Evolutionary conservation across 2,888 invertebrate species (phyloP).

Genomic region (Alloscopus bannaensis): DNA sequence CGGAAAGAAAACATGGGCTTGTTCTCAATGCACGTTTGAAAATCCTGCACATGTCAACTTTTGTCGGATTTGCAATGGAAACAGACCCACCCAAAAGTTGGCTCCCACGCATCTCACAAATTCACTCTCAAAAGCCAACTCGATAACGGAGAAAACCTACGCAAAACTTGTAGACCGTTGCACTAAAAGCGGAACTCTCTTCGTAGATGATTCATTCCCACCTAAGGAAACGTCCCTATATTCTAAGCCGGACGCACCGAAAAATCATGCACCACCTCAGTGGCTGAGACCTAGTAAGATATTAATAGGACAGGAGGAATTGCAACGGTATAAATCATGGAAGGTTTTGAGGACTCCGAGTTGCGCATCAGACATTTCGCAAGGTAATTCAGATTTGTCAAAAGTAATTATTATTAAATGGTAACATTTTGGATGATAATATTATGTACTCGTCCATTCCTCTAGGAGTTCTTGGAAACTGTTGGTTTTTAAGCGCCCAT

Average conservation of each 20-base stretch:
- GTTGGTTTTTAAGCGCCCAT: slow-evolving; percentile 97
- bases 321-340: slow-evolving; percentile 81
- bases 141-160: too few species aligned
- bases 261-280: slow-evolving; percentile 82
- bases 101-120: too few species aligned
- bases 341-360: slow-evolving; percentile 94
- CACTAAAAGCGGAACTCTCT: too few species aligned
- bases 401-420: too few species aligned
- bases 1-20: too few species aligned
- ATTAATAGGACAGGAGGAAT: slow-evolving; percentile 84
- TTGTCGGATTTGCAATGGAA: too few species aligned
- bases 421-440: slow-evolving; percentile 74
- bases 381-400: slow-evolving; percentile 80
- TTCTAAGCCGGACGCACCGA: slow-evolving; percentile 80
- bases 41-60: too few species aligned
- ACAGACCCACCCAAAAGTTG: too few species aligned
- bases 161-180: too few species aligned
- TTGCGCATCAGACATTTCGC: slow-evolving; percentile 96
- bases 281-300: slow-evolving; percentile 95
- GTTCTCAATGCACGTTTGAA: too few species aligned
- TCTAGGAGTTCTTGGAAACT: slow-evolving; percentile 93
- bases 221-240: slow-evolving; percentile 93
- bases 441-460: not conserved
- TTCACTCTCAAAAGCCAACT: too few species aligned
- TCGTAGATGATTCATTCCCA: slow-evolving; percentile 96